phyloP scores from a whole-genome alignment of 2,113 vertebrate species.

The Hiodon alosoides region DNA sequence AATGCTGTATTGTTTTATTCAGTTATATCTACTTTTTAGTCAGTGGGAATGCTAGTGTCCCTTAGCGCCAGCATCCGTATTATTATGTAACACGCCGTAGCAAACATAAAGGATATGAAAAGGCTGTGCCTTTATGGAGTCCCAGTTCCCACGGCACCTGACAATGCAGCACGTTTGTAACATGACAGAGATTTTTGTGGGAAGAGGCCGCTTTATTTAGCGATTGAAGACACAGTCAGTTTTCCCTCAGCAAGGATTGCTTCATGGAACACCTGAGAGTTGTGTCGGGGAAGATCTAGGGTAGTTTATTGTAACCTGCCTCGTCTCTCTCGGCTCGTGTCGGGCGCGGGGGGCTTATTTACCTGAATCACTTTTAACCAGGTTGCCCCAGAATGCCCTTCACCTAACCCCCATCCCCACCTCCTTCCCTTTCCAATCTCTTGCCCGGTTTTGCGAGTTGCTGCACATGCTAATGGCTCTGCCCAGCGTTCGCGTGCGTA shows the following conservation, averaged over 20 bases:
- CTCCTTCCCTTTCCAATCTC: not conserved
- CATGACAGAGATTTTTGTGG: not conserved
- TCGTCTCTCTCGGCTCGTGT: slow-evolving; percentile 1
- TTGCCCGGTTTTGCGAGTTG: not conserved
- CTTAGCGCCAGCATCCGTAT: not conserved
- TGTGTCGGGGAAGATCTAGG: not conserved
- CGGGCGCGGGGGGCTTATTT: not conserved
- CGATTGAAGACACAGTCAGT: not conserved
- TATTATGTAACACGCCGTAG: not conserved
- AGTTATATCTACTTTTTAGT: not conserved
- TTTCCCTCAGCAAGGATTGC: not conserved
- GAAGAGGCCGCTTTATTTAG: not conserved
- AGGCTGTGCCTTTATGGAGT: not conserved
- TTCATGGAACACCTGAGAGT: not conserved
- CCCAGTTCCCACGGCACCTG: no score
- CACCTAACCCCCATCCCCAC: not conserved
- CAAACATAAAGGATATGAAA: not conserved
- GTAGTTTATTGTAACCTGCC: not conserved
- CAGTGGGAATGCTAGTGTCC: not conserved
- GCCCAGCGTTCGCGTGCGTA: not conserved
- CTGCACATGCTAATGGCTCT: not conserved
- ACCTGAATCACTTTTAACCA: slow-evolving; percentile 15
- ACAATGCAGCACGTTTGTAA: not conserved
- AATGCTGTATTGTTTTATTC: not conserved
- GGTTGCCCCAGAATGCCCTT: not conserved